Conservation (phyloP, 2,888 invertebrate species). For the Hymenopus coronatus region DNA sequence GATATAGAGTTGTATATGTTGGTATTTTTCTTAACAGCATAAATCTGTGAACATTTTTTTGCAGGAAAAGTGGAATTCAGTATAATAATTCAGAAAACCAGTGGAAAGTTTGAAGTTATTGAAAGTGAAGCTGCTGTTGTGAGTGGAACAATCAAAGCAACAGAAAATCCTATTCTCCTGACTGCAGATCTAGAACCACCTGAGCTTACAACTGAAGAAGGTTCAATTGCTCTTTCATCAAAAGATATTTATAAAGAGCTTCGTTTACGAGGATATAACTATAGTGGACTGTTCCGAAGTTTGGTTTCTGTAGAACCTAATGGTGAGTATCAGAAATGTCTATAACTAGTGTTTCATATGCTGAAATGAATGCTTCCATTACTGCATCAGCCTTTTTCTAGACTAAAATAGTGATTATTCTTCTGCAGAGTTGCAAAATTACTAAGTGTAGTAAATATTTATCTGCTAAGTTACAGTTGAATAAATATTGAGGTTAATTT, state of each 20-base stretch:
- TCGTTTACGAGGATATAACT: slow-evolving; percentile 67
- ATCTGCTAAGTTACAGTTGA: no score
- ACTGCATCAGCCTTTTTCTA: background rate
- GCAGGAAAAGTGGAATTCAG: slow-evolving; percentile 35
- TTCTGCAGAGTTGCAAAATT: no score
- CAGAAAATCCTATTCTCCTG: background rate
- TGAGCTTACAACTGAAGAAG: background rate
- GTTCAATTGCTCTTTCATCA: slow-evolving; percentile 42
- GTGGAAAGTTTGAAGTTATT: slow-evolving; percentile 32
- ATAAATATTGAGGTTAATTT: no score
- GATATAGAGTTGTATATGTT: background rate
- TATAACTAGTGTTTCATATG: background rate
- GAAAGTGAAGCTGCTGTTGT: slow-evolving; percentile 31
- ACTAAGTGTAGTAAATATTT: no score
- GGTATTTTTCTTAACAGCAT: no score
- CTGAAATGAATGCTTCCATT: background rate
- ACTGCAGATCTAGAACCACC: background rate
- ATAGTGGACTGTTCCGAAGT: slow-evolving; percentile 60
- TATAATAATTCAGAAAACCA: slow-evolving; percentile 32
- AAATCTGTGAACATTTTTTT: background rate
- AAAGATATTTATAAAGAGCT: slow-evolving; percentile 68
- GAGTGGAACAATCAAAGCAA: slow-evolving; percentile 18
- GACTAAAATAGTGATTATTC: no score
- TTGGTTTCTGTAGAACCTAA: slow-evolving; percentile 49
- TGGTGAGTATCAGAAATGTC: no score